Conservation (phyloP, 2,888 invertebrate genomes). For the Plebejus melissa region DNA sequence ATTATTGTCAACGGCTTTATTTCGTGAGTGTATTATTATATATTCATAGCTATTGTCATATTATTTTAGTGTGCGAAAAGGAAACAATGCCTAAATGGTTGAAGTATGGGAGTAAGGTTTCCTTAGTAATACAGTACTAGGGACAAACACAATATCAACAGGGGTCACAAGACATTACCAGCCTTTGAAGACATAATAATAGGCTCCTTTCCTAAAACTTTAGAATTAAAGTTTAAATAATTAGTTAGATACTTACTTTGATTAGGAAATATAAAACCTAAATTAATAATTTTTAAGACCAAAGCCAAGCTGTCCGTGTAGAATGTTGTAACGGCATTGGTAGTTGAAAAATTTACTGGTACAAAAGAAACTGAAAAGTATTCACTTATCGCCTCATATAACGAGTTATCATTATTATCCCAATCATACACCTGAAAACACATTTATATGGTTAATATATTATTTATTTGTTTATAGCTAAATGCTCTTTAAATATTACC, state of each 20-base stretch:
- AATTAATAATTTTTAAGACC: constrained; percentile 54
- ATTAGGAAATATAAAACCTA: constrained; percentile 62
- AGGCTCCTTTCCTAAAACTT: not conserved
- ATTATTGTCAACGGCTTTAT: no score
- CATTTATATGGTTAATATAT: not conserved
- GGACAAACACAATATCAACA: no score
- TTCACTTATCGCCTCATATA: constrained; percentile 53
- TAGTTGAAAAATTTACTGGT: constrained; percentile 50
- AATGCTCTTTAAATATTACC: not conserved
- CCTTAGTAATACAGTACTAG: no score
- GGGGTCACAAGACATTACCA: no score
- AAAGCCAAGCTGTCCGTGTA: constrained; percentile 59
- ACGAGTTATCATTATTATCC: constrained; percentile 45
- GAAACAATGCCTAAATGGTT: no score
- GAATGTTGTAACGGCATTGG: constrained; percentile 52
- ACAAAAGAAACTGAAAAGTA: constrained; percentile 52
- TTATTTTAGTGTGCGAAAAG: no score
- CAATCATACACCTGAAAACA: constrained; percentile 60
- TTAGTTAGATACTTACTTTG: constrained; percentile 50
- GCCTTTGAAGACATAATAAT: no score
- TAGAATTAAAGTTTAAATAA: not conserved
- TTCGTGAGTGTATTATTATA: no score
- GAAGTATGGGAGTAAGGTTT: no score
- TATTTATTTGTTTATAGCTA: not conserved
- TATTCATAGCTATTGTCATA: no score